A percentile compares a stretch with the other conserved stretches of the same genome.
These are phyloP conservation scores for Holacanthus passer DNA, from an alignment of 2,113 vertebrate species.

Conservation along the genomic window DNA sequence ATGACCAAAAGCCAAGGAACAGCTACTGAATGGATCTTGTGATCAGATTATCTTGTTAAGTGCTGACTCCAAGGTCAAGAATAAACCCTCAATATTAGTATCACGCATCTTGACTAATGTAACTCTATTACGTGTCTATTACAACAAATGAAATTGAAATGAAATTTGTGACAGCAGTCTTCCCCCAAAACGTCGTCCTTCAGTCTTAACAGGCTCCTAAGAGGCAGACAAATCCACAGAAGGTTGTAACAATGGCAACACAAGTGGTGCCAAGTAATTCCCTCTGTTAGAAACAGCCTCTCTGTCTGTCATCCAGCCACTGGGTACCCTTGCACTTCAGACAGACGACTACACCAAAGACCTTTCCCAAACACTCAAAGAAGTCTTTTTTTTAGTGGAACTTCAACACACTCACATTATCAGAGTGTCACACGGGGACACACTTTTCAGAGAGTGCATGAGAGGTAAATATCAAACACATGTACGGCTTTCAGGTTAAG, in stretches of 20 bases:
- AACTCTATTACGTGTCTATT: not conserved
- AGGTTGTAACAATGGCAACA: slow-evolving; percentile 16
- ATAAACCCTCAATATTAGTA: not conserved
- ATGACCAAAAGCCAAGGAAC: not conserved
- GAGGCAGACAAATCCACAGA: slow-evolving; percentile 18
- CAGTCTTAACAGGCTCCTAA: slow-evolving; percentile 24
- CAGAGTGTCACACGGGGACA: slow-evolving; percentile 40
- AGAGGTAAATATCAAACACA: slow-evolving; percentile 62
- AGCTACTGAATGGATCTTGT: not conserved
- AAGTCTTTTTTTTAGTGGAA: slow-evolving; percentile 31
- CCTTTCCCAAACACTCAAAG: slow-evolving; percentile 25
- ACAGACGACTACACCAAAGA: slow-evolving; percentile 43
- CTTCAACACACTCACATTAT: slow-evolving; percentile 10
- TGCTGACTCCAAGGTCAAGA: not conserved
- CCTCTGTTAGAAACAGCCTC: slow-evolving; percentile 13
- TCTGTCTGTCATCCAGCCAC: slow-evolving; percentile 36
- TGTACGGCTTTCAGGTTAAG: slow-evolving; percentile 33
- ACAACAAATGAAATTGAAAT: slow-evolving; percentile 24
- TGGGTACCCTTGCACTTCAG: slow-evolving; percentile 30
- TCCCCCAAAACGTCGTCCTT: slow-evolving; percentile 2
- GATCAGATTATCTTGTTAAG: not conserved
- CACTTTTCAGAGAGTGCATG: slow-evolving; percentile 12
- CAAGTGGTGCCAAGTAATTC: slow-evolving; percentile 15
- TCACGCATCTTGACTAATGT: not conserved
- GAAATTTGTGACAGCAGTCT: not conserved